A percentile compares a stretch with the other conserved stretches of the same genome.
Conservation (phyloP, 2,888 invertebrate genomes). For the Lomographa bimaculata region DNA sequence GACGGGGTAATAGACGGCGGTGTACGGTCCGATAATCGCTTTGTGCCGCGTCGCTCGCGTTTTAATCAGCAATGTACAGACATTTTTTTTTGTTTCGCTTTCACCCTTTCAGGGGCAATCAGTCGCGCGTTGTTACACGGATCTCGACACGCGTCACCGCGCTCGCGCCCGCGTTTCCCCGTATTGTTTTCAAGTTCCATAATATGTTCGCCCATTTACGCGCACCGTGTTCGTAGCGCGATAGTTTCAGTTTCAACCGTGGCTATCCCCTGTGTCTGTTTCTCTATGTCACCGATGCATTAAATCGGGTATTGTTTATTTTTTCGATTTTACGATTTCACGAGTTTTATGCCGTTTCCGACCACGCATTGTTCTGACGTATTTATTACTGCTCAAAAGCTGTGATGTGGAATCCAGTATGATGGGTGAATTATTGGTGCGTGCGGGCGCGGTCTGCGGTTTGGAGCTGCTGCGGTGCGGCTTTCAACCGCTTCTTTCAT, state of each 20-base stretch:
- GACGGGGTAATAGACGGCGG: conserved; percentile 50
- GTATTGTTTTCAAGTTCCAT: conserved; percentile 42
- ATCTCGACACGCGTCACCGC: conserved; percentile 59
- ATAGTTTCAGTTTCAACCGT: too few relatives aligned
- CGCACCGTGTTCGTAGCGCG: conserved; percentile 4
- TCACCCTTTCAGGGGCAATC: conserved; percentile 72
- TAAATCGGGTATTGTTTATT: too few relatives aligned
- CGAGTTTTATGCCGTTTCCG: conserved; percentile 29
- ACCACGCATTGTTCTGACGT: conserved; percentile 10
- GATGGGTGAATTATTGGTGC: conserved; percentile 28
- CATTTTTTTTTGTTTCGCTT: conserved; percentile 60
- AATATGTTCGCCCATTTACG: conserved; percentile 28
- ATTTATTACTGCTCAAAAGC: conserved; percentile 16
- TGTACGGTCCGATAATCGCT: conserved; percentile 74
- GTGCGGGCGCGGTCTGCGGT: conserved; percentile 27
- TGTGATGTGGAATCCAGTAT: conserved; percentile 21
- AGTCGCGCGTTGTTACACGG: conserved; percentile 67
- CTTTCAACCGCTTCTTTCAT: neutral
- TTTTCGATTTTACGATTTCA: too few relatives aligned
- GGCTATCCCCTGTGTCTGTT: too few relatives aligned
- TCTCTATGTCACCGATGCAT: too few relatives aligned
- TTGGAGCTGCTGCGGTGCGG: conserved; percentile 1
- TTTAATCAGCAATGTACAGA: conserved; percentile 70
- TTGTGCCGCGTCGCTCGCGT: conserved; percentile 61
- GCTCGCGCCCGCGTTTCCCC: conserved; percentile 37